A percentile compares a stretch with the other conserved stretches of the same genome.
Conservation (phyloP, 2,888 invertebrate genomes). For the Rhingia campestris region DNA sequence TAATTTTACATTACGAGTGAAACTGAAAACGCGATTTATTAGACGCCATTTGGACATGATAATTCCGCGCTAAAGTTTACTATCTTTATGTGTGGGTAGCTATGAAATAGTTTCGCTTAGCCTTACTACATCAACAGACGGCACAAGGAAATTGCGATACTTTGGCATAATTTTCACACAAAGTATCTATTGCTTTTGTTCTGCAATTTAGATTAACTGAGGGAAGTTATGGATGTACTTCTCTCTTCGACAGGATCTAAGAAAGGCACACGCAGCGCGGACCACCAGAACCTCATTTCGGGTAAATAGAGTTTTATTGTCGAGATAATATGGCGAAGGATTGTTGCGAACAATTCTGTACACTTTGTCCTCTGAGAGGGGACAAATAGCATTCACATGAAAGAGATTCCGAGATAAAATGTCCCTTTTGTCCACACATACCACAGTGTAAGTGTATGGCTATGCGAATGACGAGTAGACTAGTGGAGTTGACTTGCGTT, state of each 20-base stretch:
- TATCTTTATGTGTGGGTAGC: background rate
- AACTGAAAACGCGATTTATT: slow-evolving; percentile 13
- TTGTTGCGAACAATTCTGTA: no score
- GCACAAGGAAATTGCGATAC: slow-evolving; percentile 26
- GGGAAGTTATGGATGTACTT: slow-evolving; percentile 3
- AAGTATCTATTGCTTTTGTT: slow-evolving; percentile 16
- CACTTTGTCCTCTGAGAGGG: slow-evolving; percentile 1
- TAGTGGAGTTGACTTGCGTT: background rate
- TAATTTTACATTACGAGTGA: slow-evolving; percentile 7
- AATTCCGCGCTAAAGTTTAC: slow-evolving; percentile 1
- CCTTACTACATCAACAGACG: background rate
- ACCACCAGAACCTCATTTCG: slow-evolving; percentile 15
- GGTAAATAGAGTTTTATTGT: slow-evolving; percentile 8
- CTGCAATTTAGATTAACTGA: slow-evolving; percentile 22
- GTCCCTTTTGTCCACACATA: slow-evolving; percentile 9
- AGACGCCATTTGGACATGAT: slow-evolving; percentile 33
- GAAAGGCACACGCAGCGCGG: background rate
- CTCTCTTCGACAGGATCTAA: background rate
- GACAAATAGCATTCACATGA: background rate
- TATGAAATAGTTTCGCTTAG: slow-evolving; percentile 8
- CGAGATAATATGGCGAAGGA: no score
- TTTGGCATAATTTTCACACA: slow-evolving; percentile 19
- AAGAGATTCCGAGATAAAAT: slow-evolving; percentile 13
- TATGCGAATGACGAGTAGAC: slow-evolving; percentile 1
- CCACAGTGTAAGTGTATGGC: slow-evolving; percentile 8